A percentile compares a stretch with the other conserved stretches of the same genome.
Evolutionary conservation across 2,888 invertebrate genomes (phyloP).

Genomic region (Melinaea menophilus): DNA sequence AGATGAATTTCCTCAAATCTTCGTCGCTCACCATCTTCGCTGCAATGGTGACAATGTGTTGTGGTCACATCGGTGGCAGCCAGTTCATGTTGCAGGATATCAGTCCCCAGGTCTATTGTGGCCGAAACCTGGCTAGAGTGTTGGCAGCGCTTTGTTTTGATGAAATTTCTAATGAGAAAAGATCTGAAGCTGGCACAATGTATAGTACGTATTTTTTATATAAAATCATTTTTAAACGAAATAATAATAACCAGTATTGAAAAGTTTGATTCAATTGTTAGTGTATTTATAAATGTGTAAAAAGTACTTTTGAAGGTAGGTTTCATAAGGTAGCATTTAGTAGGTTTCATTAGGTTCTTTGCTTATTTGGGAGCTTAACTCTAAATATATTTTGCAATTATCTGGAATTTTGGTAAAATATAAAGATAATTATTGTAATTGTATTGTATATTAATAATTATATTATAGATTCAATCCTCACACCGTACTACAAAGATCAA

Average conservation of each 20-base stretch:
- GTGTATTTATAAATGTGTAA: too few species aligned
- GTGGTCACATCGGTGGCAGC: slow-evolving; percentile 45
- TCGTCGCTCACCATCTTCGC: slow-evolving; percentile 32
- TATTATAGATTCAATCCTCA: slow-evolving; percentile 44
- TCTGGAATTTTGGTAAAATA: neutral
- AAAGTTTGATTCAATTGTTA: too few species aligned
- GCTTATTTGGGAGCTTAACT: too few species aligned
- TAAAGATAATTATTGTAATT: neutral
- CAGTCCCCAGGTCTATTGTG: slow-evolving; percentile 50
- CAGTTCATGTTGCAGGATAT: slow-evolving; percentile 35
- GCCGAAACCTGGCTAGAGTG: slow-evolving; percentile 46
- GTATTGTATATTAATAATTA: neutral
- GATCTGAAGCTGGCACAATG: slow-evolving; percentile 41
- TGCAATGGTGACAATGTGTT: slow-evolving; percentile 36
- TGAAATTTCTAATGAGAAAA: slow-evolving; percentile 37
- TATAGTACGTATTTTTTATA: slow-evolving; percentile 25
- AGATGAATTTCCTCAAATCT: slow-evolving; percentile 44
- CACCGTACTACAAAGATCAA: slow-evolving; percentile 48
- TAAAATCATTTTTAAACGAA: too few species aligned
- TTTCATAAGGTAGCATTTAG: too few species aligned
- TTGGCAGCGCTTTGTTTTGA: slow-evolving; percentile 48
- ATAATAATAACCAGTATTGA: too few species aligned
- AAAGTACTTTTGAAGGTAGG: too few species aligned
- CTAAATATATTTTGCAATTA: neutral
- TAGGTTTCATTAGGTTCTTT: too few species aligned